Evolutionary conservation across 2,797 vertebrate species (phyloP).

Genomic region (Antennarius maculatus): DNA sequence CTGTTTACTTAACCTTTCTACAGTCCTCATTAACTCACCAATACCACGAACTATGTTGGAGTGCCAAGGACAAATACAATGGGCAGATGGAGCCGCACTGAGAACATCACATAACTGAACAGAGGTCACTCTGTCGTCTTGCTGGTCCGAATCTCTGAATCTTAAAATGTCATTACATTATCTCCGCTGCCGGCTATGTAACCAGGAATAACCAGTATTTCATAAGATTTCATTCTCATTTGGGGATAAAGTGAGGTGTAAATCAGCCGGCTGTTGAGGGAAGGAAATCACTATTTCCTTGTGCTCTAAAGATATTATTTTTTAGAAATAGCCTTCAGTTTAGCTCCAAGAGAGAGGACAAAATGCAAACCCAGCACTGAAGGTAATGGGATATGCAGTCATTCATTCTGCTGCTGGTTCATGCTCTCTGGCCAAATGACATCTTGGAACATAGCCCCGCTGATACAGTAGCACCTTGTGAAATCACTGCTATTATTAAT

Average conservation of each 20-base stretch:
- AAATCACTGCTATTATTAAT: conserved; percentile 74
- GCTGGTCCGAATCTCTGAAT: conserved; percentile 60
- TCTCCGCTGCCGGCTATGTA: conserved; percentile 53
- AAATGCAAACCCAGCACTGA: conserved; percentile 76
- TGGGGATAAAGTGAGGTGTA: conserved; percentile 38
- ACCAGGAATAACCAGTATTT: conserved; percentile 51
- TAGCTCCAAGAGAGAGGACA: conserved; percentile 59
- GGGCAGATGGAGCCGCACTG: conserved; percentile 77
- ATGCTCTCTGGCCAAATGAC: conserved; percentile 76
- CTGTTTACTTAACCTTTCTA: conserved; percentile 86
- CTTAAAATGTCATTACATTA: conserved; percentile 72
- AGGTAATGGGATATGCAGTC: conserved; percentile 79
- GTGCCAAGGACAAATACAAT: conserved; percentile 83
- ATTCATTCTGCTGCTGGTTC: conserved; percentile 75
- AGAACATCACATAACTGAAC: conserved; percentile 76
- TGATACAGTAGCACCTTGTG: conserved; percentile 71
- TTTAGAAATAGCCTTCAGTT: conserved; percentile 63
- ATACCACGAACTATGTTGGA: conserved; percentile 71
- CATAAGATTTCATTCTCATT: conserved; percentile 48
- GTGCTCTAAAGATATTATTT: conserved; percentile 42
- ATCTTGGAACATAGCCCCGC: conserved; percentile 66
- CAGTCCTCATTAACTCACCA: conserved; percentile 83
- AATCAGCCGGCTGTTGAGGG: conserved; percentile 47
- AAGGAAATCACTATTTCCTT: conserved; percentile 44
- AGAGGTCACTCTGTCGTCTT: conserved; percentile 67